phyloP scores from a whole-genome alignment of 1,140 invertebrate species.

The Charaxes varanes region DNA sequence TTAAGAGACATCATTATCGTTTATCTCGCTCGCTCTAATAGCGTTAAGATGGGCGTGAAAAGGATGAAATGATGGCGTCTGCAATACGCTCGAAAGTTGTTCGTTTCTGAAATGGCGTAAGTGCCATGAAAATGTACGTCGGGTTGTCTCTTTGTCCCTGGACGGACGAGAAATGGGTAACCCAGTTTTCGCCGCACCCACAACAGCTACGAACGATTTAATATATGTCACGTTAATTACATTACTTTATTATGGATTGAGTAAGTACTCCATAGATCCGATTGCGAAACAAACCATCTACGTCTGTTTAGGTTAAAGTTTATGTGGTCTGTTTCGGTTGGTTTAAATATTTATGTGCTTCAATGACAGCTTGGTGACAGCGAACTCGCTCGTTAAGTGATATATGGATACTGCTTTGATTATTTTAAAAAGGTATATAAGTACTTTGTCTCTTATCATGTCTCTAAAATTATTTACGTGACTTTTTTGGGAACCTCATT shows the following conservation, averaged over 20 bases:
- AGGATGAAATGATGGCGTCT: conserved; percentile 12
- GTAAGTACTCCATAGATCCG: not conserved
- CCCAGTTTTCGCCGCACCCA: conserved; percentile 57
- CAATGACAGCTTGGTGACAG: too few relatives aligned
- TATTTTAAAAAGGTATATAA: too few relatives aligned
- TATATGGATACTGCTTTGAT: too few relatives aligned
- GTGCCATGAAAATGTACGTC: conserved; percentile 22
- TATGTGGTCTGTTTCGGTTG: too few relatives aligned
- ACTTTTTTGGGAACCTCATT: too few relatives aligned
- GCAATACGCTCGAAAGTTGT: conserved; percentile 7
- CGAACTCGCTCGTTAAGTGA: too few relatives aligned
- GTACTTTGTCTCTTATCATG: too few relatives aligned
- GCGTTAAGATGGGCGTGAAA: conserved; percentile 1
- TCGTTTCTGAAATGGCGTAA: conserved; percentile 39
- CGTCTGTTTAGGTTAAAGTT: too few relatives aligned
- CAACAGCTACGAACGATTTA: conserved; percentile 28
- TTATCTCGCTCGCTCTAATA: conserved; percentile 6
- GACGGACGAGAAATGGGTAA: conserved; percentile 52
- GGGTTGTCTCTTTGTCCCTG: conserved; percentile 32
- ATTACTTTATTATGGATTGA: conserved; percentile 31
- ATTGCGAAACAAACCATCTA: too few relatives aligned
- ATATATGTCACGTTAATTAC: conserved; percentile 49
- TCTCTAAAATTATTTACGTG: too few relatives aligned
- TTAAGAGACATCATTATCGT: too few relatives aligned
- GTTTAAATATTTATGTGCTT: too few relatives aligned